These are phyloP conservation scores for Fregetta grallaria DNA, from an alignment of 2,113 vertebrate species.

Conservation along the genomic window DNA sequence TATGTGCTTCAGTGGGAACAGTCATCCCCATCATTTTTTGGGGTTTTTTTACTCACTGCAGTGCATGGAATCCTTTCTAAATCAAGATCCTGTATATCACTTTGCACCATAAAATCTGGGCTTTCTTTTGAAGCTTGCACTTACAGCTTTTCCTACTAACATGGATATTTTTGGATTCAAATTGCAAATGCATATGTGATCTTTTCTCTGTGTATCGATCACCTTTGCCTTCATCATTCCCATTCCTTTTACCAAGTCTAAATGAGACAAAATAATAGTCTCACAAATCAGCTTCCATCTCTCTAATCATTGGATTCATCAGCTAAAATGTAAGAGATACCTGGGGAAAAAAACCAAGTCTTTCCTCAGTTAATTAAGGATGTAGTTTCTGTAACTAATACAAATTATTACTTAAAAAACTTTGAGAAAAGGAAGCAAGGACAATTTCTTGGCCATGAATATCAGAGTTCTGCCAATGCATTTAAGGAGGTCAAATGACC, in stretches of 20 bases:
- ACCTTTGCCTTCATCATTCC: neutral
- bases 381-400: neutral
- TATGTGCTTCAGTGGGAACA: neutral
- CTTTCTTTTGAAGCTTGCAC: neutral
- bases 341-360: neutral
- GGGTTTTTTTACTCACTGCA: neutral
- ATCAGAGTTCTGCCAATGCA: slow-evolving; percentile 24
- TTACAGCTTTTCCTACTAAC: neutral
- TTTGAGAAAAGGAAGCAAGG: neutral
- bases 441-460: slow-evolving; percentile 1
- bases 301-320: neutral
- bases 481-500: slow-evolving; percentile 56
- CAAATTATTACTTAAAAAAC: neutral
- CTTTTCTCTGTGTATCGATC: neutral
- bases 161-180: neutral
- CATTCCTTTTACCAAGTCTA: neutral
- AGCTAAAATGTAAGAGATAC: neutral
- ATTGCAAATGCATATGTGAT: neutral
- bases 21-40: neutral
- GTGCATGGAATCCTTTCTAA: neutral
- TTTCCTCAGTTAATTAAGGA: neutral
- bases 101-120: neutral
- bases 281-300: neutral
- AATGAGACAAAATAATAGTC: neutral
- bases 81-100: neutral